Conservation (phyloP, 2,113 vertebrate genomes). For the Pelecanoides urinatrix region DNA sequence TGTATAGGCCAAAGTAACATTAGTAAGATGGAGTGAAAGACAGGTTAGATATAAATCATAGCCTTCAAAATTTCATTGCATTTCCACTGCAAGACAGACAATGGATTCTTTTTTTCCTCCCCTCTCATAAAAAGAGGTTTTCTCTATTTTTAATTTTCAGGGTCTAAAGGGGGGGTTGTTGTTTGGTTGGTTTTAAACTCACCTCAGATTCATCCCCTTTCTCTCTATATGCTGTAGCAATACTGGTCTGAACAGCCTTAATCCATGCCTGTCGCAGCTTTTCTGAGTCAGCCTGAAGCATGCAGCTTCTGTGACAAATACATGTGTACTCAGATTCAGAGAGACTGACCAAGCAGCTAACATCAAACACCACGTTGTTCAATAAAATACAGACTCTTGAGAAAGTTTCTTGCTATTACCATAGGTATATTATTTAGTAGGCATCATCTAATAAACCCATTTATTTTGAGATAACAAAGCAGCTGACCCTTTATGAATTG, state of each 20-base stretch:
- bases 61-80: background rate
- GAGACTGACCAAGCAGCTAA: background rate
- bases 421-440: background rate
- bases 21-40: background rate
- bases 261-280: conserved; percentile 96
- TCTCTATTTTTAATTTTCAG: background rate
- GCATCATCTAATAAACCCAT: background rate
- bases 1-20: background rate
- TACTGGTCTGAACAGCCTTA: conserved; percentile 96
- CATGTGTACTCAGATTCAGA: background rate
- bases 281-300: conserved; percentile 97
- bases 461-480: background rate
- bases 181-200: background rate
- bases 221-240: conserved; percentile 95
- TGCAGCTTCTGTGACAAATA: conserved; percentile 85
- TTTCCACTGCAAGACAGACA: background rate
- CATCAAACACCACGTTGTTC: background rate
- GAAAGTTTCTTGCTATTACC: background rate
- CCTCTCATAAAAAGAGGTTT: background rate
- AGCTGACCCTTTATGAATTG: background rate
- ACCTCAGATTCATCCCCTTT: conserved; percentile 89
- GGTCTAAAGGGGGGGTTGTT: fast-evolving
- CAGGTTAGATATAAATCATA: background rate
- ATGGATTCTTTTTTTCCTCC: background rate
- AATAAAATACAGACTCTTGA: background rate